Conservation (phyloP, 2,888 invertebrate species). For the Catocala fraxini region DNA sequence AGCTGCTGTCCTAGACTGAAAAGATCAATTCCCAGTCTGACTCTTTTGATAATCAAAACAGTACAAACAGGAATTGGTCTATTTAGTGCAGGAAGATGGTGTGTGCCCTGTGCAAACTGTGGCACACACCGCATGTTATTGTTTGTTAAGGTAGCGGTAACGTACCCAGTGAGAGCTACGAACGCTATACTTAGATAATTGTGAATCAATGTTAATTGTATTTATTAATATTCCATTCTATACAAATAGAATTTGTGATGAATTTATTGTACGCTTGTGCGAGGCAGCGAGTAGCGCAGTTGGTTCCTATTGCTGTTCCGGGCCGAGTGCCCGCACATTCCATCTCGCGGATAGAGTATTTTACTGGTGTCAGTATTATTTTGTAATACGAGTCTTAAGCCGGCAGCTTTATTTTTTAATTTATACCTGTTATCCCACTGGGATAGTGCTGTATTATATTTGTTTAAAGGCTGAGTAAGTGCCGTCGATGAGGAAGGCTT, state of each 20-base stretch:
- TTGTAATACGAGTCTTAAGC: constrained; percentile 86
- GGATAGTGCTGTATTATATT: constrained; percentile 87
- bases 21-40: constrained; percentile 53
- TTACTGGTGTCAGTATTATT: constrained; percentile 87
- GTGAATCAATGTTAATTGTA: constrained; percentile 83
- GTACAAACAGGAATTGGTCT: constrained; percentile 51
- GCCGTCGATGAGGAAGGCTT: constrained; percentile 80
- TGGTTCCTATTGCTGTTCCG: constrained; percentile 73
- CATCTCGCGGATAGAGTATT: constrained; percentile 81
- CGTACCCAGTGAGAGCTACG: constrained; percentile 51
- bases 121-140: constrained; percentile 72
- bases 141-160: constrained; percentile 76
- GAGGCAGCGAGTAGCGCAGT: constrained; percentile 74
- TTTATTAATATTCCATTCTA: constrained; percentile 81
- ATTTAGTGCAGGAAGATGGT: constrained; percentile 49
- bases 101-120: constrained; percentile 37
- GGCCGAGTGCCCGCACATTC: constrained; percentile 79
- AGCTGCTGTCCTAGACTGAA: constrained; percentile 51
- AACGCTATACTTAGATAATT: constrained; percentile 65
- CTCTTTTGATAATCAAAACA: constrained; percentile 64
- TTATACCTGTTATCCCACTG: constrained; percentile 84
- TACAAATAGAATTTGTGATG: constrained; percentile 80
- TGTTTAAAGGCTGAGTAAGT: constrained; percentile 83
- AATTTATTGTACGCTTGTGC: constrained; percentile 68
- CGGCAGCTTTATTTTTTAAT: constrained; percentile 87